Base-by-base conservation (phyloP, 1,140 invertebrate genomes). In the Geopemphigus sp. region DNA sequence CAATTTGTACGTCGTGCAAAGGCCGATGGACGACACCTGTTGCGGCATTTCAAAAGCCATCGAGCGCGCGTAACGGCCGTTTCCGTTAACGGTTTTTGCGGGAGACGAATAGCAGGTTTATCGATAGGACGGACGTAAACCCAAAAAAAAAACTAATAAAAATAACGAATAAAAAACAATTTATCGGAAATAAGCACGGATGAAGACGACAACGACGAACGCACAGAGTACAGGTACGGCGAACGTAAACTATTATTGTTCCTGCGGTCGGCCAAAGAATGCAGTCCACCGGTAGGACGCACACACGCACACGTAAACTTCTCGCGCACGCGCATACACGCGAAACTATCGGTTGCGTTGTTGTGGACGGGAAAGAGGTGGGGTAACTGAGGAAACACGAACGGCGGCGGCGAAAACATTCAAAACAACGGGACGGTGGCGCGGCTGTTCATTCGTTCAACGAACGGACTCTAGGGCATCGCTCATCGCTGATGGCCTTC, bases 11-110 rank as follows among this genome's bases (percentile, higher is more conserved):
- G 22, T 10, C 14, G 11, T 4, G 4, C 50, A 72, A 72, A 72
- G 68, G 68, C 68, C 24, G 10, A 15, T 17, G 50, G 15, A 19
- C 17, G 47, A 54, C 68, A 72, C 68, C 68, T 72, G 68, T 72
- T 72, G 68, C 47, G 15, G 50, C 17, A 11, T 29, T 72, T 54
- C 47, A 54, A 72, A 54, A 54, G 50, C 47, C 68, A 72, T 72
- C 15, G 22, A 4, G 15, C 15, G 45, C 45, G 66, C 47, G 50
- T 53, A 72, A 72, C 68, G 68, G 68, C 47, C 68, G 68, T 72
- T 72, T 50, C 17, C 47, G 8, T 12, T 72, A 72, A 72, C 68
- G 68, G 68, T 72, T 54, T 70, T 70, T 15, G 32, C 10, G 11
- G 17, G 3, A 10, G 32, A 66, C 17, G 29, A 1, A 39, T 4